Evolutionary conservation across 2,113 vertebrate species (phyloP), one percentile per base, ranked within the genome.

Genomic region (Calidris pygmaea): DNA sequence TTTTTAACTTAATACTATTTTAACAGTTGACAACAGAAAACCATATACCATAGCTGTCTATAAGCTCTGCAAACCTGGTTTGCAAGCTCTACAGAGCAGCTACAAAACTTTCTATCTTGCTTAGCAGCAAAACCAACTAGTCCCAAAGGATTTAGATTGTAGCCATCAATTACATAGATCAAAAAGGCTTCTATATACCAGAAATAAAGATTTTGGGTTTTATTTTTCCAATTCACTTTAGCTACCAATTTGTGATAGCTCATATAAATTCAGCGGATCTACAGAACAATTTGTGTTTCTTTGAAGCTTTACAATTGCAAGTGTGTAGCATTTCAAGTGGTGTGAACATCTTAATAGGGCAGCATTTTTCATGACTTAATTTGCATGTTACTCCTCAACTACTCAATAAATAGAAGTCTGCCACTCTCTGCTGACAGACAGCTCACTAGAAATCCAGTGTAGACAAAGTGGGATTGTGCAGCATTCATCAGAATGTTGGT

Each of bases 91-190:
- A 72, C 27, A 95, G 53, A 83, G 22, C 27, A 71, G 92, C 65
- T 81, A 55, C 77, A 85, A 77, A 91, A 78, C 59, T 52, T 67
- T 82, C 52, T 66, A 32, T 94, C 94, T 81, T 71, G 92, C 89
- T 81, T 91, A 81, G 80, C 95, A 91, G 73, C 87, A 92, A 95
- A 95, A 95, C 27, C 79, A 71, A 18, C 68, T 84, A 92, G 89
- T 86, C 75, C 68, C 29, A 60, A 82, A 77, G 84, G 77, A 92
- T 93, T 94, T 84, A 84, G 68, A 95, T 95, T 74, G 50, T 71
- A 88, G 59, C 5, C 17, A 29, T 86, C 89, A 77, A 82, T 77
- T 84, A 85, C 35, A 74, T 86, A 95, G 77, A 89, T 89, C 19
- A 68, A 85, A 88, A 83, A 92, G 77, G 43, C 52, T 85, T 68